Evolutionary conservation across 2,888 invertebrate genomes (phyloP).

Genomic region (Epistrophe eligans): DNA sequence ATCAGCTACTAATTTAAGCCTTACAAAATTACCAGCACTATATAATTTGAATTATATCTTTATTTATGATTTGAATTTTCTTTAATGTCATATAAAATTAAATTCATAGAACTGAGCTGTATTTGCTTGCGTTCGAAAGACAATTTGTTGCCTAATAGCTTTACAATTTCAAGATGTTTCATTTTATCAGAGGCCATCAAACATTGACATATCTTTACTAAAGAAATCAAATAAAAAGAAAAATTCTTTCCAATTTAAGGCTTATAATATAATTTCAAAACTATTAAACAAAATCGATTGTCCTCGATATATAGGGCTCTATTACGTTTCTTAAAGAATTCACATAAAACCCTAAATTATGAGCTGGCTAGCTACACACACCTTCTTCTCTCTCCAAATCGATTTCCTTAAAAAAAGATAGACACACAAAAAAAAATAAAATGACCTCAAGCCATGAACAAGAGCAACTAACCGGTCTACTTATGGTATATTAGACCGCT

Average conservation of each 20-base stretch:
- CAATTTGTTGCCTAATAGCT: neutral
- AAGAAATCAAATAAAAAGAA: neutral
- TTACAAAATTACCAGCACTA: too few relatives aligned
- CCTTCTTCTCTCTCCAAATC: slow-evolving; percentile 3
- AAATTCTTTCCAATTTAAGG: neutral
- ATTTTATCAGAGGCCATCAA: too few relatives aligned
- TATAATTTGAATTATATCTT: too few relatives aligned
- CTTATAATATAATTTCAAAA: neutral
- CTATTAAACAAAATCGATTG: slow-evolving; percentile 46
- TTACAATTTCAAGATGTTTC: neutral
- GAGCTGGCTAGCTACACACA: neutral
- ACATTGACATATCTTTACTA: neutral
- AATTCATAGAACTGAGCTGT: neutral
- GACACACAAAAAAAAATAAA: neutral
- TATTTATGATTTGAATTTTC: neutral
- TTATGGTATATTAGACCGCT: slow-evolving; percentile 57
- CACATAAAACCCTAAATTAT: slow-evolving; percentile 20
- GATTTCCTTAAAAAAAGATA: slow-evolving; percentile 10
- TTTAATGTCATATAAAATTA: neutral
- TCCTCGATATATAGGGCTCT: slow-evolving; percentile 30
- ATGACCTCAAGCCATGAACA: slow-evolving; percentile 64
- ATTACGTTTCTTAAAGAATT: neutral
- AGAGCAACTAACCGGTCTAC: slow-evolving; percentile 62
- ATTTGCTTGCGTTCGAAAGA: neutral
- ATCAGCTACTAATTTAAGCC: too few relatives aligned